Evolutionary conservation across 2,797 vertebrate species (phyloP), one percentile per base, ranked within the genome.

Genomic region (Enteromius viviparus): DNA sequence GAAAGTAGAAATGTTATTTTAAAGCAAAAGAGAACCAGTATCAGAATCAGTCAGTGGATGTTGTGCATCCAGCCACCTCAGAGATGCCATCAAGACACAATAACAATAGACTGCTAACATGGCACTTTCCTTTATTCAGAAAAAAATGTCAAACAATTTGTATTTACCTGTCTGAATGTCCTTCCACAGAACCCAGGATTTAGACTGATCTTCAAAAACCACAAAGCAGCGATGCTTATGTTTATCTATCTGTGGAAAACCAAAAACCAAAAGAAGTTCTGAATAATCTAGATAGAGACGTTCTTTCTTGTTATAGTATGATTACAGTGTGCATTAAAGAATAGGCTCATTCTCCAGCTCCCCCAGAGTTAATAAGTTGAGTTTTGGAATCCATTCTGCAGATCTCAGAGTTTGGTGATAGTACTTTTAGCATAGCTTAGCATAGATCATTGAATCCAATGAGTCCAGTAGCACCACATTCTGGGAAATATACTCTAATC

Each of bases 171-270:
- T 99, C 94, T 99, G 97, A 93, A 99, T 99, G 91, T 99, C 97
- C 91, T 97, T 98, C 98, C 98, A 99, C 90, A 98, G 96, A 93
- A 99, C 97, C 98, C 98, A 99, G 89, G 98, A 98, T 90, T 98
- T 99, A 77, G 97, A 99, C 88, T 95, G 96, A 91, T 99, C 98
- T 93, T 99, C 98, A 95, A 99, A 99, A 92, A 97, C 94, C 89
- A 99, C 94, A 94, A 99, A 99, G 93, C 98, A 99, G 91, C 97
- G 95, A 92, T 97, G 96, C 93, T 97, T 98, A 88, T 96, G 94
- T 91, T 92, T 95, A 93, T 99, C 97, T 95, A 99, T 98, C 98
- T 99, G 93, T 84, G 95, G 85, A 1, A 88, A 84, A 89, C 19
- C 19, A 66, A 23, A 49, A 37, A 85, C 60, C 19, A 68, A 76